These are phyloP conservation scores for Andrena fulva DNA, from an alignment of 2,888 invertebrate species.

Conservation along the genomic window DNA sequence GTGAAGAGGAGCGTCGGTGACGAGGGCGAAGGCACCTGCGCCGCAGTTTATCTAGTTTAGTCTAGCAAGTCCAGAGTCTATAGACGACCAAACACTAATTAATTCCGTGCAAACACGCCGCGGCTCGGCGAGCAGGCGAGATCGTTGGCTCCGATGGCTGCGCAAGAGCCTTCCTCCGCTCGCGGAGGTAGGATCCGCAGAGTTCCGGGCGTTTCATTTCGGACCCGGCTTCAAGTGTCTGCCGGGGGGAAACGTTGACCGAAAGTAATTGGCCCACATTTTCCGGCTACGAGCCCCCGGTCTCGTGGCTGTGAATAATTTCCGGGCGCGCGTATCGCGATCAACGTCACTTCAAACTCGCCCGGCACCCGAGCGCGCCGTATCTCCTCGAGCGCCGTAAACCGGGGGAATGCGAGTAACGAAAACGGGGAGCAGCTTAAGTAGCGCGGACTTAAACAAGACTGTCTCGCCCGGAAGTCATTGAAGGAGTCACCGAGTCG, in stretches of 20 bases:
- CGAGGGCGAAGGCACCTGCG: conserved; percentile 53
- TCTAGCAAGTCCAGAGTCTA: conserved; percentile 75
- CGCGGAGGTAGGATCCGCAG: conserved; percentile 35
- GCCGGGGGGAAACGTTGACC: conserved; percentile 50
- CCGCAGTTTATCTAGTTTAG: conserved; percentile 74
- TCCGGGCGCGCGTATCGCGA: conserved; percentile 45
- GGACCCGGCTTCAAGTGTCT: conserved; percentile 50
- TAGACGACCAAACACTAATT: conserved; percentile 81
- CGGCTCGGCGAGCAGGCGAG: conserved; percentile 57
- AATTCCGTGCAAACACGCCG: conserved; percentile 80
- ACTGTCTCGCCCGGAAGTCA: background rate
- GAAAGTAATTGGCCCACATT: conserved; percentile 61
- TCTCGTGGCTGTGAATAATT: conserved; percentile 40
- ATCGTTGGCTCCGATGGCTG: conserved; percentile 60
- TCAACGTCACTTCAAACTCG: conserved; percentile 35
- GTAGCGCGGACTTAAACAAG: background rate
- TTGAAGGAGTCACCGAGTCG: too few species aligned
- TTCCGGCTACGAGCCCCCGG: conserved; percentile 30
- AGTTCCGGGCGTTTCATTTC: conserved; percentile 44
- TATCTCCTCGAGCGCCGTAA: background rate
- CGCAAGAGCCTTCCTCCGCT: conserved; percentile 55
- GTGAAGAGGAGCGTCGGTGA: conserved; percentile 26
- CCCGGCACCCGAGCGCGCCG: background rate
- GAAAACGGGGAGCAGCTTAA: background rate
- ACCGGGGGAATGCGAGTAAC: background rate